phyloP scores from a whole-genome alignment of 2,888 invertebrate genomes.

The Barypeithes pellucidus region DNA sequence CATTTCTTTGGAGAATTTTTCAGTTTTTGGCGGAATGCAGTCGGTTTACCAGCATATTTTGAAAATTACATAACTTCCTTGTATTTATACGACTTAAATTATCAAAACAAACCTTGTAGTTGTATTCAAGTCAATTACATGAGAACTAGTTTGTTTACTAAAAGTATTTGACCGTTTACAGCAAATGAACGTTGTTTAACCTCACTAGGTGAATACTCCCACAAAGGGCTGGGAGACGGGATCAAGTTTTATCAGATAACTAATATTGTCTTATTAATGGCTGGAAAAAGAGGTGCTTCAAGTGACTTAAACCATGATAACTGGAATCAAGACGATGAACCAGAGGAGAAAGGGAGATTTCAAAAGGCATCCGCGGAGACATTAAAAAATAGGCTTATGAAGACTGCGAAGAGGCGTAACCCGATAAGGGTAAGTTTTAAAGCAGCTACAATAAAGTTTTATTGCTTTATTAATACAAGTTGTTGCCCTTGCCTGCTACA shows the following conservation, averaged over 20 bases:
- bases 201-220: constrained; percentile 29
- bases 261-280: constrained; percentile 71
- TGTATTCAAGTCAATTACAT: neutral
- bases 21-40: constrained; percentile 41
- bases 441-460: neutral
- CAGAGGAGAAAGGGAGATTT: constrained; percentile 85
- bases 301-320: constrained; percentile 87
- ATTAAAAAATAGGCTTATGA: constrained; percentile 84
- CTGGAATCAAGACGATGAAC: constrained; percentile 86
- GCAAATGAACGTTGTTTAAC: constrained; percentile 18
- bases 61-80: constrained; percentile 31
- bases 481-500: no score
- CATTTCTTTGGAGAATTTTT: constrained; percentile 17
- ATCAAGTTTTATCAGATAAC: neutral
- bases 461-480: no score
- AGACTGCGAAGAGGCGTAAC: constrained; percentile 82
- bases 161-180: neutral
- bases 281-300: constrained; percentile 82
- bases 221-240: neutral
- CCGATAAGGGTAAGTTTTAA: constrained; percentile 60
- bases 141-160: neutral
- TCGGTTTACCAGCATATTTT: constrained; percentile 14
- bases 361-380: constrained; percentile 79
- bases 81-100: neutral
- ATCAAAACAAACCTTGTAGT: constrained; percentile 4